These are phyloP conservation scores for Nibea albiflora DNA, from an alignment of 2,113 vertebrate genomes.

Conservation along the genomic window DNA sequence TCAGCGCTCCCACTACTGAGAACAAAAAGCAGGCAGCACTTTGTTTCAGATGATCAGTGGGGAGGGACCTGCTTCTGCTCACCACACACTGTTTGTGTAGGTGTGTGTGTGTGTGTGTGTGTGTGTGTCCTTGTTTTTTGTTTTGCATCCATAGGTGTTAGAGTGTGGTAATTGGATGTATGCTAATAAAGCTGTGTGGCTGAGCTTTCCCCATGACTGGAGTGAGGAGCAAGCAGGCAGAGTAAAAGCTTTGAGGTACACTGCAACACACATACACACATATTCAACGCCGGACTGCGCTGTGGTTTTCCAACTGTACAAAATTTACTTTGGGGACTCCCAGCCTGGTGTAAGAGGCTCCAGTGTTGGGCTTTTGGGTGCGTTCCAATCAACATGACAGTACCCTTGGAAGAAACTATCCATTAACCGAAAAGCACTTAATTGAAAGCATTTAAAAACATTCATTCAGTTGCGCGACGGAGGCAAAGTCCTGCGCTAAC, in stretches of 20 bases:
- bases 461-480: slow-evolving; percentile 7
- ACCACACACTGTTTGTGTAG: slow-evolving; percentile 7
- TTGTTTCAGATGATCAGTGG: slow-evolving; percentile 48
- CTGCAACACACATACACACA: background rate
- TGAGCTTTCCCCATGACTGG: slow-evolving; percentile 29
- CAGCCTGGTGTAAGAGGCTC: background rate
- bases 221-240: slow-evolving; percentile 14
- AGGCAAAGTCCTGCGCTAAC: background rate
- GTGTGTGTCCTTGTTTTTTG: too few relatives aligned
- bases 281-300: background rate
- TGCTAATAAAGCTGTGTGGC: slow-evolving; percentile 25
- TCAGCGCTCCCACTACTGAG: slow-evolving; percentile 43
- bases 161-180: slow-evolving; percentile 24
- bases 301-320: slow-evolving; percentile 20
- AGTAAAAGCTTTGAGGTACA: slow-evolving; percentile 15
- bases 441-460: slow-evolving; percentile 9
- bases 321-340: slow-evolving; percentile 11
- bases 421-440: slow-evolving; percentile 15
- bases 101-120: slow-evolving; percentile 25
- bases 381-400: slow-evolving; percentile 38
- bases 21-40: slow-evolving; percentile 56
- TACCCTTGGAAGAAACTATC: background rate
- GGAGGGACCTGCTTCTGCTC: slow-evolving; percentile 19
- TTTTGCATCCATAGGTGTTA: background rate
- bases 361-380: slow-evolving; percentile 4